These are phyloP conservation scores for Myanophis thanlyinensis DNA, from an alignment of 2,113 vertebrate genomes.

Conservation along the genomic window DNA sequence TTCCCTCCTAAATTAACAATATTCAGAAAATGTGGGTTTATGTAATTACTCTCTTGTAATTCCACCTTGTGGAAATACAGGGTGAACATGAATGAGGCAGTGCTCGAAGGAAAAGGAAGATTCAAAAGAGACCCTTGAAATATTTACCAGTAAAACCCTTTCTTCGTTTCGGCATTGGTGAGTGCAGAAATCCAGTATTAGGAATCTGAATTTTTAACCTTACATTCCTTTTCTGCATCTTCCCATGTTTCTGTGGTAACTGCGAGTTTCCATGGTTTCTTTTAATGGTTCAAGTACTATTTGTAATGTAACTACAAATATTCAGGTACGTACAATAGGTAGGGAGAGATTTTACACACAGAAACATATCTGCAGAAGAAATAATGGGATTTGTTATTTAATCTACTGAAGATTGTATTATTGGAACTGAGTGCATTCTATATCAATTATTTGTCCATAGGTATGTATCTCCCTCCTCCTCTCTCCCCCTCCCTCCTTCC, in stretches of 20 bases:
- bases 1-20: background rate
- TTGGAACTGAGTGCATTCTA: background rate
- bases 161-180: background rate
- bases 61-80: background rate
- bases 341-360: background rate
- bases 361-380: background rate
- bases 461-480: background rate
- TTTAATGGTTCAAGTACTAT: constrained; percentile 36
- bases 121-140: background rate
- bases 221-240: constrained; percentile 13
- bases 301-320: constrained; percentile 28
- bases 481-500: background rate
- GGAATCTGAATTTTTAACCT: constrained; percentile 28
- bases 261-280: constrained; percentile 24
- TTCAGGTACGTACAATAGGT: background rate
- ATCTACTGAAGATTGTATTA: background rate
- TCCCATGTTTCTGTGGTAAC: constrained; percentile 65
- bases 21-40: background rate
- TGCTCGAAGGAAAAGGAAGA: background rate
- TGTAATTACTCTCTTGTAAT: background rate
- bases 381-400: background rate
- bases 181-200: background rate
- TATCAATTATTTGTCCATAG: background rate
- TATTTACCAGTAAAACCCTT: background rate
- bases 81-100: background rate